Conservation (phyloP, 2,888 invertebrate genomes). For the Reticulitermes lucifugus region DNA sequence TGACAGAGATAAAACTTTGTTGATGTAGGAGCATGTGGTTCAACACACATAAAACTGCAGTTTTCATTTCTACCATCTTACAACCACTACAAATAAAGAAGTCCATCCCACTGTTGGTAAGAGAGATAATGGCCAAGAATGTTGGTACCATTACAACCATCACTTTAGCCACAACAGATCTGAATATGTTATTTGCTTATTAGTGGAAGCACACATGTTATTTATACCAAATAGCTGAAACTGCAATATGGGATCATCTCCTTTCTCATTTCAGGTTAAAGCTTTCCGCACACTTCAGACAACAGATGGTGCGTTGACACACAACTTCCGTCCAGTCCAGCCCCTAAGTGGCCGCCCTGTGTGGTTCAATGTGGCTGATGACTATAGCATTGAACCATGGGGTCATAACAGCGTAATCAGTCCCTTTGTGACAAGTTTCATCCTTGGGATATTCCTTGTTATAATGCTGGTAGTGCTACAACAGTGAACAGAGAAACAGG, state of each 20-base stretch:
- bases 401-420: background rate
- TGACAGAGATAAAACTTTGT: no score
- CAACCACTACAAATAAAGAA: no score
- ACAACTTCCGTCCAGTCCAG: constrained; percentile 87
- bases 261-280: constrained; percentile 71
- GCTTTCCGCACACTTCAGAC: constrained; percentile 77
- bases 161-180: no score
- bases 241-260: background rate
- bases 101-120: no score
- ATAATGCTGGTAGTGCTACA: background rate
- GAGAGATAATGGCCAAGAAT: no score
- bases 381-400: constrained; percentile 50
- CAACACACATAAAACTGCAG: no score
- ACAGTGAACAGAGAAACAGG: background rate
- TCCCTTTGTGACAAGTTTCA: background rate
- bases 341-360: constrained; percentile 78
- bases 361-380: constrained; percentile 68
- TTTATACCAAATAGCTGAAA: background rate
- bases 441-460: background rate
- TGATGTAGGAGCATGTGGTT: no score
- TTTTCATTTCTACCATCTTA: no score
- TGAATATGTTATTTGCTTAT: no score
- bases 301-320: constrained; percentile 75
- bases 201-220: no score
- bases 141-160: no score